A percentile compares a stretch with the other conserved stretches of the same genome.
Evolutionary conservation across 1,140 invertebrate genomes (phyloP).

Genomic region (Scaptodrosophila lebanonensis): DNA sequence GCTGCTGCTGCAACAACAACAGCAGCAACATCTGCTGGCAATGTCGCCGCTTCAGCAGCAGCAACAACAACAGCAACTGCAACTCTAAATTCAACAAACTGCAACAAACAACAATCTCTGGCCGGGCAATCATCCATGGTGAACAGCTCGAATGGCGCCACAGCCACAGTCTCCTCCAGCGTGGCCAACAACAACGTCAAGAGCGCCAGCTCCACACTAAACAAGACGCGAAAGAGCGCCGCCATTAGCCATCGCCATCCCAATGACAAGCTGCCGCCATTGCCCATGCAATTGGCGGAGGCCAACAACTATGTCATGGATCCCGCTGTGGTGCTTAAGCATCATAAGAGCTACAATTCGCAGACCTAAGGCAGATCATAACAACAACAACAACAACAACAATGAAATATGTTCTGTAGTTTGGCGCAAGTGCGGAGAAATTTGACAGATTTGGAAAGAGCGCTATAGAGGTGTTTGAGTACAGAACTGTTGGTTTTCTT

Average conservation of each 20-base stretch:
- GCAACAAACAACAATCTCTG: constrained; percentile 61
- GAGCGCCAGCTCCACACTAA: constrained; percentile 70
- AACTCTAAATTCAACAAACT: not conserved
- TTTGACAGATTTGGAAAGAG: too few relatives aligned
- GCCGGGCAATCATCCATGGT: constrained; percentile 78
- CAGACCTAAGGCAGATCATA: constrained; percentile 39
- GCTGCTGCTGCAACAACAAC: not conserved
- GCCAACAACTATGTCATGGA: constrained; percentile 77
- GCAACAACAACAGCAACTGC: constrained; percentile 4
- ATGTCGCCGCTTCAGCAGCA: constrained; percentile 2
- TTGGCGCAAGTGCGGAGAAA: too few relatives aligned
- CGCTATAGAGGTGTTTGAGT: too few relatives aligned
- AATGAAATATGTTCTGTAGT: not conserved
- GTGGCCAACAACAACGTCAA: too few relatives aligned
- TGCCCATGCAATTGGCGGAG: constrained; percentile 69
- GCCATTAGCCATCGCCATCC: constrained; percentile 79
- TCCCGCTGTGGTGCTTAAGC: constrained; percentile 62
- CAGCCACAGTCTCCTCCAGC: constrained; percentile 63
- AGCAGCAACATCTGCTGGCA: constrained; percentile 13
- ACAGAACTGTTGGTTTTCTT: too few relatives aligned
- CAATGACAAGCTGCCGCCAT: constrained; percentile 79
- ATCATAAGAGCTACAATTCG: constrained; percentile 67
- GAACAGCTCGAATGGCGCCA: constrained; percentile 81
- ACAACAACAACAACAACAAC: constrained; percentile 17
- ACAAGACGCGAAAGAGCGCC: constrained; percentile 79